Percentiles rank a stretch among this genome's conserved stretches.
These are phyloP conservation scores for Tenthredo notha DNA, from an alignment of 2,888 invertebrate genomes.

Conservation along the genomic window DNA sequence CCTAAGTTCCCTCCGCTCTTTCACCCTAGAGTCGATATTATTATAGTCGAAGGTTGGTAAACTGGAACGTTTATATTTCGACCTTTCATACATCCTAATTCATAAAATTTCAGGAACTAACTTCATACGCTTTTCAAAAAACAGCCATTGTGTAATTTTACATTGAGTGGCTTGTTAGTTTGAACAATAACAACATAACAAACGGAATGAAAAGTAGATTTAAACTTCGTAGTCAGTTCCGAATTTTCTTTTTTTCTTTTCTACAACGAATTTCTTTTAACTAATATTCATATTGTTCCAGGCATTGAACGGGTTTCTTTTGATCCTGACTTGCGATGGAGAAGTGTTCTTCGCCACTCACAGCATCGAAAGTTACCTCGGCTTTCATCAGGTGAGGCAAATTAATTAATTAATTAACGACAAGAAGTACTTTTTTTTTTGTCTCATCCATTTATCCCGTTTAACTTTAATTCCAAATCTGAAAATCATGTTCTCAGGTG, in stretches of 20 bases:
- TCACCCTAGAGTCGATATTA: conserved; percentile 43
- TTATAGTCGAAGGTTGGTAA: conserved; percentile 66
- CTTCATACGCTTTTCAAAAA: background rate
- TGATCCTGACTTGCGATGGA: conserved; percentile 99
- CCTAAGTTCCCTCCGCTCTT: conserved; percentile 19
- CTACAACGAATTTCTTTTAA: background rate
- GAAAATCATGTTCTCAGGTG: background rate
- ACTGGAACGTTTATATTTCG: conserved; percentile 71
- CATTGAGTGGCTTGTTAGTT: background rate
- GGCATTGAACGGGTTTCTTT: conserved; percentile 99
- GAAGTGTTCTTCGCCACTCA: conserved; percentile 99
- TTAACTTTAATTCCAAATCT: background rate
- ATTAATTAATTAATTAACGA: background rate
- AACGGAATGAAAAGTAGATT: background rate
- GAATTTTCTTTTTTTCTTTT: background rate
- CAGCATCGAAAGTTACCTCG: conserved; percentile 99
- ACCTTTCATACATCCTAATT: conserved; percentile 63
- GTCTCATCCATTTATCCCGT: background rate
- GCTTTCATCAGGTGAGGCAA: conserved; percentile 97
- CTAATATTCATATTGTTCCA: conserved; percentile 78
- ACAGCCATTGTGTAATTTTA: background rate
- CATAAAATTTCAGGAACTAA: background rate
- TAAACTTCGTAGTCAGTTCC: background rate
- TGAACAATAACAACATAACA: background rate
- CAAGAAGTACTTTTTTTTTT: background rate